These are phyloP conservation scores for Empidonax alnorum DNA, from an alignment of 2,113 vertebrate species.

Conservation along the genomic window DNA sequence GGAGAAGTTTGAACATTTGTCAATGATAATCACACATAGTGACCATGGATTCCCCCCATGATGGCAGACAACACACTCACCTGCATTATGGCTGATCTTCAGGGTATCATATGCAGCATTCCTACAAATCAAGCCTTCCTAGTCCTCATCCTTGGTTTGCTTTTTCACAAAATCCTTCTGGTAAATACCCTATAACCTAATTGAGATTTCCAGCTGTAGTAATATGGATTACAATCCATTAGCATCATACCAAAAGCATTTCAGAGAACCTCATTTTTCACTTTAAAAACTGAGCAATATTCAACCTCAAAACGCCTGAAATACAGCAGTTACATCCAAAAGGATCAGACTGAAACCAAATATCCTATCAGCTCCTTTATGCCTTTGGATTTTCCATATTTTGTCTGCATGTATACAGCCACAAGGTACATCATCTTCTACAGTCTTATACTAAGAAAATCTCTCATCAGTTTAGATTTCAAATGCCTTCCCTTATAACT, in stretches of 20 bases:
- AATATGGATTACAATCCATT: slow-evolving; percentile 19
- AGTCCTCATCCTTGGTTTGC: not conserved
- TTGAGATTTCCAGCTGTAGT: slow-evolving; percentile 14
- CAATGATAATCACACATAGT: not conserved
- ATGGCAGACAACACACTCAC: not conserved
- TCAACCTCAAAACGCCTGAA: slow-evolving; percentile 22
- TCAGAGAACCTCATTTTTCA: slow-evolving; percentile 8
- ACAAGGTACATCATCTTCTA: not conserved
- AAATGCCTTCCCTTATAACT: not conserved
- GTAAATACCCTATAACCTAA: not conserved
- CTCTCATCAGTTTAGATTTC: not conserved
- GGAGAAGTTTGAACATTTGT: not conserved
- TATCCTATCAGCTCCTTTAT: not conserved
- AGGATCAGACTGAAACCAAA: not conserved
- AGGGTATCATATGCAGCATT: not conserved
- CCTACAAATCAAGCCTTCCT: not conserved
- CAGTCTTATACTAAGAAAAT: not conserved
- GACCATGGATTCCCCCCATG: not conserved
- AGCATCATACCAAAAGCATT: not conserved
- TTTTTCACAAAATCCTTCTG: not conserved
- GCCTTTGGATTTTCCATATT: not conserved
- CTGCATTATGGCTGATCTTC: not conserved
- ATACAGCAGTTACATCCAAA: slow-evolving; percentile 1
- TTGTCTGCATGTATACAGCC: not conserved
- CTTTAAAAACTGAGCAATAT: not conserved